Base-by-base conservation (phyloP, 2,113 vertebrate genomes). In the Hymenochirus boettgeri region DNA sequence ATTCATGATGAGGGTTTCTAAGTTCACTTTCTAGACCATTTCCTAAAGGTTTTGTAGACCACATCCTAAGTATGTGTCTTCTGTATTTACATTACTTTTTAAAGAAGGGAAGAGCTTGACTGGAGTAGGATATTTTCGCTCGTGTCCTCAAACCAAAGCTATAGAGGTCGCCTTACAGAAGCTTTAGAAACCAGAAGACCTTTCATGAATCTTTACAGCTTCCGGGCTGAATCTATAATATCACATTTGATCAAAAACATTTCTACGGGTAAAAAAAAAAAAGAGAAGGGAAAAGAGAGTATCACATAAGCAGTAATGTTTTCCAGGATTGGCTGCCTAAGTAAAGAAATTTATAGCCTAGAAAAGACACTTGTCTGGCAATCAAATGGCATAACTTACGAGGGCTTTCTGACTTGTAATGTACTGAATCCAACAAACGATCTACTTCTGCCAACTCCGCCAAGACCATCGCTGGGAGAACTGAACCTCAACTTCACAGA, bases 341-440 rank as follows among this genome's bases (percentile, higher is more conserved):
- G 5, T 22, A 27, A 23, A 60, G 23, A 60, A 15, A 4, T 46
- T 60, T 46, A 53, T 53, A 27, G 51, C 51, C 5, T 13, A 22
- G 9, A 8, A 22, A 31, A 25, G 18, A 15, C 4, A 2, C 29
- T 7, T 6, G 8, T 3, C 22, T 27, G 24, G 2, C 7, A 46
- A 29, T 56, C 11, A 33, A 7, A n/a, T 31, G 42, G 11, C 8
- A 25, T 2, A 61, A 88, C 88, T 90, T 69, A 91, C 88, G 71
- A 63, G 50, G 80, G 54, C 64, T 81, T 87, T 57, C 82, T 76
- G 77, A 78, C 75, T 26, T 89, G 86, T 2, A 80, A n/a, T 0
- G 76, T 80, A 76, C 86, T 83, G 78, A 89, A 90, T 7, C 89
- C 88, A 0, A 87, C 85, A 17, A 91, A 91, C 73, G 89, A 91